Conservation (phyloP, 2,888 invertebrate genomes). For the Torymus auratus region DNA sequence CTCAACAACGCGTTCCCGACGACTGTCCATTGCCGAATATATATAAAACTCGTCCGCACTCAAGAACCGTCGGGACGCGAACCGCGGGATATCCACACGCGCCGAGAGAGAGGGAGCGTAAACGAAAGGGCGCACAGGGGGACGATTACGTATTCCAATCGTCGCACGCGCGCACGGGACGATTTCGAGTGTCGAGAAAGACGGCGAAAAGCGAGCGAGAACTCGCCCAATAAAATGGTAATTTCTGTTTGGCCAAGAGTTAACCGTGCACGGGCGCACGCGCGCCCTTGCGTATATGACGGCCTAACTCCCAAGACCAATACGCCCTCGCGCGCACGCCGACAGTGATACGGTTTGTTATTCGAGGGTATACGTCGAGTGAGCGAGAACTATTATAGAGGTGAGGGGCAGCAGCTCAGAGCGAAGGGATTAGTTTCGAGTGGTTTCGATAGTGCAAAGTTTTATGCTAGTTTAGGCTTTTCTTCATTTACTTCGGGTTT, state of each 20-base stretch:
- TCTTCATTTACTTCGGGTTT: no score
- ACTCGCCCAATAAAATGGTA: constrained; percentile 83
- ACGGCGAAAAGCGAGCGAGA: constrained; percentile 69
- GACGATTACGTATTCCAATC: constrained; percentile 75
- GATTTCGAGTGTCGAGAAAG: constrained; percentile 39
- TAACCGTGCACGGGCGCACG: constrained; percentile 79
- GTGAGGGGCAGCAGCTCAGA: neutral
- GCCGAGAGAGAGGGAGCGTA: constrained; percentile 6
- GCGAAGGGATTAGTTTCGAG: neutral
- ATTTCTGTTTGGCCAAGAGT: constrained; percentile 82
- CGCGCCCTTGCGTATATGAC: constrained; percentile 72
- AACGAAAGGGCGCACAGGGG: constrained; percentile 50
- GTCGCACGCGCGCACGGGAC: constrained; percentile 63
- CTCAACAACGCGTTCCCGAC: no score
- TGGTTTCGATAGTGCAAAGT: neutral
- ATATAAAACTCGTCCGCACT: no score
- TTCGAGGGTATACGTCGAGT: constrained; percentile 40
- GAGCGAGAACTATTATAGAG: constrained; percentile 23
- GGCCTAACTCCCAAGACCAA: constrained; percentile 74
- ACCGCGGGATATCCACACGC: no score
- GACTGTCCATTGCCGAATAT: no score
- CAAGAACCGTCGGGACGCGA: no score
- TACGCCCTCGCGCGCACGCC: constrained; percentile 65
- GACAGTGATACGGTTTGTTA: constrained; percentile 68
- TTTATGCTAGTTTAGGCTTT: neutral